Base-by-base conservation (phyloP, 2,888 invertebrate genomes). In the Disparrhopalites patrizii region DNA sequence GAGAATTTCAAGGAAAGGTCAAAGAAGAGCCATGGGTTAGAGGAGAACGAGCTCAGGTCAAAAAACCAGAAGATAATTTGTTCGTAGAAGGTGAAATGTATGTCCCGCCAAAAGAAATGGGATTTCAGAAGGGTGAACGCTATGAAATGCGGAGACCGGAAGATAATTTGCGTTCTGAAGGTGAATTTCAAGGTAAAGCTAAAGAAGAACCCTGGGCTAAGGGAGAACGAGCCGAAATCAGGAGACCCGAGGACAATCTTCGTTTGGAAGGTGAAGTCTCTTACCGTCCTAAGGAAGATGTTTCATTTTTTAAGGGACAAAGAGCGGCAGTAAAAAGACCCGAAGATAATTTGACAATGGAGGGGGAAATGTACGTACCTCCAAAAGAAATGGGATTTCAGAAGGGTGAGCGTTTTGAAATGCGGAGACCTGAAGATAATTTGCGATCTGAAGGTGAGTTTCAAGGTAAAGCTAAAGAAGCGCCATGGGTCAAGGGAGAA, bases 131-230 rank as follows among this genome's bases (percentile, higher is more conserved):
- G 23, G 71, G 69, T 28, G 71, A 71, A 51, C 38, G 70, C 23
- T 66, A 61, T 23, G 65, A 69, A 77, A 52, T 76, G 73, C 79
- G 78, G 13, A 78, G 76, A 68, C 81, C 76, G 82, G 68, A 81
- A 78, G 82, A 81, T 68, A 83, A 82, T 62, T 47, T 66, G 25
- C 15, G 43, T 13, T 3, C 55, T 0, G 85, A 82, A 84, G 85
- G 85, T 5, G 83, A 86, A 31, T 87, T 87, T 76, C 78, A 78
- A 81, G 83, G 84, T 25, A 65, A 66, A 76, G 85, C 84, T 7
- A 76, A 79, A 1, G 77, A 77, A 66, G 75, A 10, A 81, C 81
- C 62, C 13, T 25, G 28, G 13, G 10, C 30, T 3, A 3, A n/a
- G 10, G 79, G 81, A 2, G 79, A 78, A 71, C 83, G 82, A 5